A percentile compares a stretch with the other conserved stretches of the same genome.
These are phyloP conservation scores for Aurelia sp. DNA, from an alignment of 30 jellyfish, hydroid and myxozoan genomes.

Conservation along the genomic window DNA sequence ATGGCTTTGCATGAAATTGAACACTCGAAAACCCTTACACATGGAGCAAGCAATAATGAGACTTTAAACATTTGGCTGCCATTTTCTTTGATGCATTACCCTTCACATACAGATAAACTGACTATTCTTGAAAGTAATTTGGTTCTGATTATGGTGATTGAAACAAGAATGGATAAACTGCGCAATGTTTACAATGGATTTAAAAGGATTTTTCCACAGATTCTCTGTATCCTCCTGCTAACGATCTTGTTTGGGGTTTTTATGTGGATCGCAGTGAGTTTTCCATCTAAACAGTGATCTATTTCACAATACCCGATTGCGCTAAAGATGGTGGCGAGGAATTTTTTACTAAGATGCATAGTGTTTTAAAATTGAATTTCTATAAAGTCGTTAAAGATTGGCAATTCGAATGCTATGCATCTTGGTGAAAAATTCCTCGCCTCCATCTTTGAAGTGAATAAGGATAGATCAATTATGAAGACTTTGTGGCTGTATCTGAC, in stretches of 20 bases:
- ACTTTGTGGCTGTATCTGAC: no score
- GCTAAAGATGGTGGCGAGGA: no score
- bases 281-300: not conserved
- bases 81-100: constrained; percentile 23
- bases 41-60: constrained; percentile 1
- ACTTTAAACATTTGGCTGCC: constrained; percentile 47
- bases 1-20: constrained; percentile 7
- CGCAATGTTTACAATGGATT: constrained; percentile 22
- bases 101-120: constrained; percentile 9
- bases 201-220: constrained; percentile 63
- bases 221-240: constrained; percentile 58
- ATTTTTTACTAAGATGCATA: no score
- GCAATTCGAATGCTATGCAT: no score
- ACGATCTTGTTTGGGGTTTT: constrained; percentile 74
- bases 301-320: no score
- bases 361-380: no score
- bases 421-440: no score
- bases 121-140: constrained; percentile 25
- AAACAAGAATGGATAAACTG: constrained; percentile 20
- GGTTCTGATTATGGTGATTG: constrained; percentile 19
- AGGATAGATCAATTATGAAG: no score
- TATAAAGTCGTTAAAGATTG: no score
- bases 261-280: constrained; percentile 79
- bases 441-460: no score
- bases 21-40: not conserved